Percentiles rank a stretch among this genome's conserved stretches.
Conservation (phyloP, 2,797 vertebrate genomes). For the Anas bernieri region DNA sequence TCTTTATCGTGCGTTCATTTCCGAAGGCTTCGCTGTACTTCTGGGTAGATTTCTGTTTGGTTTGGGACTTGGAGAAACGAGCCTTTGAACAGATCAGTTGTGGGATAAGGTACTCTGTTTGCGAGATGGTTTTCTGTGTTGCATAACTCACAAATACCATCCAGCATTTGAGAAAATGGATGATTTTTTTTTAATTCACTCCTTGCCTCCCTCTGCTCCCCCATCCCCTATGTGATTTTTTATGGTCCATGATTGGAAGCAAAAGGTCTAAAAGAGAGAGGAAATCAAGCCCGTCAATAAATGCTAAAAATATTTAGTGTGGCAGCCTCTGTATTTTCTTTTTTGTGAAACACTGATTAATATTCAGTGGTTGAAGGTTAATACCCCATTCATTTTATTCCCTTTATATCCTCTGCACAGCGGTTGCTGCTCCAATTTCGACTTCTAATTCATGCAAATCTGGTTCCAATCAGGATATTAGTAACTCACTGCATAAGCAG, state of each 20-base stretch:
- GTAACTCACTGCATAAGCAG: conserved; percentile 83
- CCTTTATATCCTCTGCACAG: conserved; percentile 87
- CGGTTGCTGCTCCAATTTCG: conserved; percentile 80
- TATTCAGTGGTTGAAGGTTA: conserved; percentile 93
- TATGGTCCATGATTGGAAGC: conserved; percentile 68
- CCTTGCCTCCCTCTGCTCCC: background rate
- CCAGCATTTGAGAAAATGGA: conserved; percentile 7
- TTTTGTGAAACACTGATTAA: conserved; percentile 95
- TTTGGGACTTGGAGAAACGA: conserved; percentile 34
- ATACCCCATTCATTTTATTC: conserved; percentile 88
- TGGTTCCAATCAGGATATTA: conserved; percentile 89
- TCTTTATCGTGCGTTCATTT: conserved; percentile 65
- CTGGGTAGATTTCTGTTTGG: conserved; percentile 70
- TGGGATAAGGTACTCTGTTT: conserved; percentile 26
- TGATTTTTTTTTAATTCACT: background rate
- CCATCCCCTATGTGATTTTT: conserved; percentile 14
- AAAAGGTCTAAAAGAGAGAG: conserved; percentile 69
- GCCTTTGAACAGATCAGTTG: conserved; percentile 21
- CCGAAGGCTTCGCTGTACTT: conserved; percentile 55
- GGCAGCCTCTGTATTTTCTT: conserved; percentile 92
- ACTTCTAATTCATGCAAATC: conserved; percentile 84
- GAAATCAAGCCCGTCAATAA: conserved; percentile 84
- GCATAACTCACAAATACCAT: conserved; percentile 27
- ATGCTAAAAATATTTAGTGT: conserved; percentile 92
- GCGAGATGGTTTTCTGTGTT: conserved; percentile 5